phyloP scores from a whole-genome alignment of 2,113 vertebrate genomes.

The Corapipo altera region DNA sequence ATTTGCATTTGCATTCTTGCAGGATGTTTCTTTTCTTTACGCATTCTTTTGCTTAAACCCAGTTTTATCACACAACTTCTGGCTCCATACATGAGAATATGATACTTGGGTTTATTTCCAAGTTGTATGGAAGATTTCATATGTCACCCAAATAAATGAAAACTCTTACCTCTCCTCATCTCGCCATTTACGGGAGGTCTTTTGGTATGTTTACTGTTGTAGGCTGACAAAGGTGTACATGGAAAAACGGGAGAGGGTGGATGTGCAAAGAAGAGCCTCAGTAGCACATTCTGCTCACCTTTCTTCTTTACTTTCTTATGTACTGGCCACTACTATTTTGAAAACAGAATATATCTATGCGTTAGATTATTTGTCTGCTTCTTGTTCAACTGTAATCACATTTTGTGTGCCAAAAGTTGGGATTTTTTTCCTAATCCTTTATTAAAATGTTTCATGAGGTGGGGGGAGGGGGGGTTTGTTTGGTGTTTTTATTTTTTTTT shows the following conservation, averaged over 20 bases:
- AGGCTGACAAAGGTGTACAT: not conserved
- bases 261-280: not conserved
- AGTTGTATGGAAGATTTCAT: not conserved
- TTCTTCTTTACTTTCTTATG: not conserved
- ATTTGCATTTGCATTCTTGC: not conserved
- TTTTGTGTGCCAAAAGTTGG: not conserved
- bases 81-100: not conserved
- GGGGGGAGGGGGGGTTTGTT: rapidly evolving
- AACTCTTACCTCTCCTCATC: not conserved
- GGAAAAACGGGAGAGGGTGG: not conserved
- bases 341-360: not conserved
- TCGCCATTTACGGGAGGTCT: not conserved
- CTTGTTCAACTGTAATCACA: not conserved
- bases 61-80: not conserved
- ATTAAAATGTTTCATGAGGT: not conserved
- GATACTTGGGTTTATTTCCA: not conserved
- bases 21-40: not conserved
- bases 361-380: not conserved
- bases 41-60: not conserved
- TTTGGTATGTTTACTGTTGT: not conserved
- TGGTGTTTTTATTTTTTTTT: no score
- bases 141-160: not conserved
- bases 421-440: rapidly evolving
- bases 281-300: not conserved
- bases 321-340: not conserved